Evolutionary conservation across 2,113 vertebrate genomes (phyloP), one percentile per base, ranked within the genome.

Genomic region (human (Homo sapiens)): DNA sequence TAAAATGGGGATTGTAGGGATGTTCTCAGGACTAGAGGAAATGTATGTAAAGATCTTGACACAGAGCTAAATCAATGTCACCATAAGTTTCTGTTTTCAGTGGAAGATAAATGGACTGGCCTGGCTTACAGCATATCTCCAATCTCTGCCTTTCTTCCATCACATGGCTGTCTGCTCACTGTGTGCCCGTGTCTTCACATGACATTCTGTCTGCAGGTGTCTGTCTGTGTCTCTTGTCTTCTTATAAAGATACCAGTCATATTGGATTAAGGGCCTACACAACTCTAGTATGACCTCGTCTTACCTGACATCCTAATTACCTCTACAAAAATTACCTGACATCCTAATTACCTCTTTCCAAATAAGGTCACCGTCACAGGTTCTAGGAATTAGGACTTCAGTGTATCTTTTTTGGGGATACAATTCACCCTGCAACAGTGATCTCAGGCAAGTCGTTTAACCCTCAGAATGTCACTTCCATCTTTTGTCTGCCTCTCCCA

Each of bases 81-180:
- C 66, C 12, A 9, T 32, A 6, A n/a, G 43, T 89, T 83, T 80
- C 70, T 61, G 0, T 55, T 81, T 89, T 64, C 5, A 12, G 23
- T 13, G 78, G 48, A 80, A 80, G 52, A 52, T 52, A 79, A 50
- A 35, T 80, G 50, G 48, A 52, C 35, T 6, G 30, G 55, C 38
- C 22, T 6, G 30, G 55, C 38, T 70, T 30, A n/a, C 8, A 52
- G 38, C 12, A 0, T 82, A 7, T 8, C 57, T 27, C 6, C 25
- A 1, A 2, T 30, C 9, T 25, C 55, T 10, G 6, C 7, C 16
- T 52, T 48, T 64, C 61, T 11, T 43, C 43, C 17, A 0, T 13
- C 32, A 4, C 0, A 0, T 27, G 59, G 12, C 32, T 2, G 5
- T 40, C 55, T 61, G 48, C 57, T 72, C 48, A 43, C 22, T 76